Evolutionary conservation across 2,888 invertebrate genomes (phyloP).

Genomic region (Pocota personata): DNA sequence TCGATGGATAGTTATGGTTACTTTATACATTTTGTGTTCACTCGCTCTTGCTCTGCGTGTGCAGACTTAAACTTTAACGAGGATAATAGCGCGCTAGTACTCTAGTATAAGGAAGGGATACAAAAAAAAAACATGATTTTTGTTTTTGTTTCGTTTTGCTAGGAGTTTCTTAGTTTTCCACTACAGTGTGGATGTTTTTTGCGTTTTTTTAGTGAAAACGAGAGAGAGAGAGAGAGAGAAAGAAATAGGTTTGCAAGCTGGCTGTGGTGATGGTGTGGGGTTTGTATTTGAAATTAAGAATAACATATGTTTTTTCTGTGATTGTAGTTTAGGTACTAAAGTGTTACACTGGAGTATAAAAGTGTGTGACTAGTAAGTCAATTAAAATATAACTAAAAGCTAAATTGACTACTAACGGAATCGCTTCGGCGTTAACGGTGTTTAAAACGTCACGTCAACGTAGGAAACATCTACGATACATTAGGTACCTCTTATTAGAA

Average conservation of each 20-base stretch:
- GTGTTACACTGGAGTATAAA: background rate
- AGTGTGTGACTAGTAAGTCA: background rate
- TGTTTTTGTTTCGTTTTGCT: constrained; percentile 31
- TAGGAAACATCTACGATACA: no score
- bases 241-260: background rate
- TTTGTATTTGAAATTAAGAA: constrained; percentile 48
- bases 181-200: background rate
- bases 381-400: background rate
- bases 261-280: background rate
- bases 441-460: no score
- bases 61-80: constrained; percentile 39
- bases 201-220: background rate
- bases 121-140: constrained; percentile 14
- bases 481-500: no score
- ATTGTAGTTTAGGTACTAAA: background rate
- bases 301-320: constrained; percentile 44
- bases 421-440: no score
- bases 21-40: constrained; percentile 41
- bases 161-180: constrained; percentile 1
- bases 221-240: background rate
- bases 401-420: no score
- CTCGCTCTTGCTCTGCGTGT: constrained; percentile 36
- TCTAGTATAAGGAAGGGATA: constrained; percentile 4
- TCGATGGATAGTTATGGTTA: constrained; percentile 51
- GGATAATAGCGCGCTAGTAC: constrained; percentile 19